Conservation (phyloP, 2,888 invertebrate genomes). For the Ophioninae sp. region DNA sequence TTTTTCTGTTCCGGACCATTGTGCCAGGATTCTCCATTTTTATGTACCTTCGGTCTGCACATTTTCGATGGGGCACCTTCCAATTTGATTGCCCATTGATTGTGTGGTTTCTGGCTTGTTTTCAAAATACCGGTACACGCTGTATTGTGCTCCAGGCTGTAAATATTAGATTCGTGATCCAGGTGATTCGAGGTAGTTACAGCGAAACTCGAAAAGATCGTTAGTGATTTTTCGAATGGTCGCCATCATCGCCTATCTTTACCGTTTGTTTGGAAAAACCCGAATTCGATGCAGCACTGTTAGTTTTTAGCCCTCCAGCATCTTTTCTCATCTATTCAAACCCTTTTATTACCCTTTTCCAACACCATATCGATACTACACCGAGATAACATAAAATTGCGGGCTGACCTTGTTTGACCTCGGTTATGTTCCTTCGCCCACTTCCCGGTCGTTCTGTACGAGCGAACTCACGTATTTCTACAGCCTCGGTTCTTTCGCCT, state of each 20-base stretch:
- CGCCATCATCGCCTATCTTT: not conserved
- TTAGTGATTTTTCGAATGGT: not conserved
- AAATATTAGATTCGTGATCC: slow-evolving; percentile 29
- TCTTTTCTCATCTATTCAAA: slow-evolving; percentile 39
- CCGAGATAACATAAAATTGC: slow-evolving; percentile 59
- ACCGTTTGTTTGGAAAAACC: not conserved
- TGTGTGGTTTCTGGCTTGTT: slow-evolving; percentile 18
- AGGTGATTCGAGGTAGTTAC: slow-evolving; percentile 27
- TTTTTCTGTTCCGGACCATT: not conserved
- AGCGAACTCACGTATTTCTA: slow-evolving; percentile 27
- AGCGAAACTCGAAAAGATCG: slow-evolving; percentile 15
- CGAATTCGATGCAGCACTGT: not conserved
- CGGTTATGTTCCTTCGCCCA: slow-evolving; percentile 54
- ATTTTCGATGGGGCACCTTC: slow-evolving; percentile 6
- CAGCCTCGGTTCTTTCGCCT: slow-evolving; percentile 25
- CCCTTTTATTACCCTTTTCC: slow-evolving; percentile 21
- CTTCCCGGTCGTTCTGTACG: slow-evolving; percentile 24
- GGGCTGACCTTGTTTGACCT: slow-evolving; percentile 52
- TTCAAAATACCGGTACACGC: slow-evolving; percentile 21
- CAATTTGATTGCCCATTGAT: not conserved
- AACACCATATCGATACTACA: slow-evolving; percentile 24
- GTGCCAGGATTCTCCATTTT: slow-evolving; percentile 1
- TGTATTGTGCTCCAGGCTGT: slow-evolving; percentile 24
- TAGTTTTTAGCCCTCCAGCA: slow-evolving; percentile 27
- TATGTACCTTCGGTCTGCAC: slow-evolving; percentile 15